Evolutionary conservation across 2,888 invertebrate genomes (phyloP).

Genomic region (Malthinus flaveolus): DNA sequence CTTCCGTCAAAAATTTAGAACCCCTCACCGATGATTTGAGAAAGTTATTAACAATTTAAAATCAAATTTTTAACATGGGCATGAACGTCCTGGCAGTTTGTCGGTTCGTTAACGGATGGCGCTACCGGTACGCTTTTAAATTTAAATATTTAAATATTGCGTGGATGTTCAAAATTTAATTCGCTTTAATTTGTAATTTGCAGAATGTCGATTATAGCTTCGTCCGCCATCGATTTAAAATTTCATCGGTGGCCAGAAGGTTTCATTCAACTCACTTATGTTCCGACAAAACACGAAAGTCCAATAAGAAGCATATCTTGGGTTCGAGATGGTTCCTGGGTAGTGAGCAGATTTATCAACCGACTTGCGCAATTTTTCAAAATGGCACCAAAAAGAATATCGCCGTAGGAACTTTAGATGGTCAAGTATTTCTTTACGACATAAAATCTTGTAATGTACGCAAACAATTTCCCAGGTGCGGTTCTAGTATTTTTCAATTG

Average conservation of each 20-base stretch:
- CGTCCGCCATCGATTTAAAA: conserved; percentile 60
- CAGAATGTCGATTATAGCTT: conserved; percentile 51
- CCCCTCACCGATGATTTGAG: too few species aligned
- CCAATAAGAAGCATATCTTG: conserved; percentile 49
- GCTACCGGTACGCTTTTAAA: too few species aligned
- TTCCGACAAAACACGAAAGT: conserved; percentile 42
- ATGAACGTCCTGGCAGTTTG: too few species aligned
- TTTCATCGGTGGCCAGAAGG: conserved; percentile 61
- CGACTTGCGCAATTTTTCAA: conserved; percentile 50
- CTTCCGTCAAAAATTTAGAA: too few species aligned
- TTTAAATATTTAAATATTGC: too few species aligned
- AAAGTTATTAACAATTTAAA: too few species aligned
- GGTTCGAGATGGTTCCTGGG: conserved; percentile 52
- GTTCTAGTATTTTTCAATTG: conserved; percentile 43
- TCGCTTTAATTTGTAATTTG: conserved; percentile 9
- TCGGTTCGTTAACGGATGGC: too few species aligned
- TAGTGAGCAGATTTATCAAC: conserved; percentile 47
- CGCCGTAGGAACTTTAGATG: conserved; percentile 46
- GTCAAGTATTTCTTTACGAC: conserved; percentile 50
- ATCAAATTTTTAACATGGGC: too few species aligned
- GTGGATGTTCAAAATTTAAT: too few species aligned
- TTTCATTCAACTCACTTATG: conserved; percentile 59
- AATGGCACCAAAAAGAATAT: conserved; percentile 48
- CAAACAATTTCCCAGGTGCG: conserved; percentile 43
- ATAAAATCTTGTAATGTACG: conserved; percentile 45